phyloP scores from a whole-genome alignment of 2,797 vertebrate genomes.

The Danio choprae region DNA sequence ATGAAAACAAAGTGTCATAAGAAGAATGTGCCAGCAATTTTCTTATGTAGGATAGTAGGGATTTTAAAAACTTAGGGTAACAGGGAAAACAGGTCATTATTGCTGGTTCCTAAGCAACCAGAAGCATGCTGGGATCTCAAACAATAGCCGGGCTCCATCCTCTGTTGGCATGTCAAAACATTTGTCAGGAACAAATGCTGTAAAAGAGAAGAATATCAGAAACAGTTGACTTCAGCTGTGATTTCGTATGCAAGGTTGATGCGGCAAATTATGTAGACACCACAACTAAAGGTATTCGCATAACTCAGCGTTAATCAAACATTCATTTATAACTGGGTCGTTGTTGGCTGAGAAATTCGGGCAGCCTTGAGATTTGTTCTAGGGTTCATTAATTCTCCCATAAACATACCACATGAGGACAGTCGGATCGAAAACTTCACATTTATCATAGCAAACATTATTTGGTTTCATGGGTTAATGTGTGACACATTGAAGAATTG shows the following conservation, averaged over 20 bases:
- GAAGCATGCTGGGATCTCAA: constrained; percentile 65
- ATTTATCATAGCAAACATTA: constrained; percentile 49
- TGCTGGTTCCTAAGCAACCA: constrained; percentile 76
- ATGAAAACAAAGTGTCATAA: constrained; percentile 16
- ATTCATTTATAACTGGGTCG: constrained; percentile 45
- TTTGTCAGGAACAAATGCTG: constrained; percentile 73
- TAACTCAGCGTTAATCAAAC: constrained; percentile 22
- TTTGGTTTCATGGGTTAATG: constrained; percentile 49
- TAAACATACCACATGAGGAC: constrained; percentile 49
- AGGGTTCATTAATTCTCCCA: constrained; percentile 48
- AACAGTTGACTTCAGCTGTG: constrained; percentile 42
- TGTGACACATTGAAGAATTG: constrained; percentile 56
- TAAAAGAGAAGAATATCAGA: constrained; percentile 65
- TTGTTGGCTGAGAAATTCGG: constrained; percentile 27
- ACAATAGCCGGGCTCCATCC: constrained; percentile 64
- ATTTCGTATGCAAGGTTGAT: not conserved
- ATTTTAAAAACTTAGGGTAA: constrained; percentile 55
- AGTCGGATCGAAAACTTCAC: constrained; percentile 49
- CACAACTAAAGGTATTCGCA: constrained; percentile 21
- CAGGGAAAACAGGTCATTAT: constrained; percentile 63
- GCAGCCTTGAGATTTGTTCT: constrained; percentile 39
- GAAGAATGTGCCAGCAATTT: constrained; percentile 63
- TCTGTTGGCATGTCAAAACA: constrained; percentile 68
- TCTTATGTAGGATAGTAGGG: constrained; percentile 56
- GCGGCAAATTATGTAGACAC: not conserved